phyloP scores from a whole-genome alignment of 2,113 vertebrate species.

The Hystrix brachyura region DNA sequence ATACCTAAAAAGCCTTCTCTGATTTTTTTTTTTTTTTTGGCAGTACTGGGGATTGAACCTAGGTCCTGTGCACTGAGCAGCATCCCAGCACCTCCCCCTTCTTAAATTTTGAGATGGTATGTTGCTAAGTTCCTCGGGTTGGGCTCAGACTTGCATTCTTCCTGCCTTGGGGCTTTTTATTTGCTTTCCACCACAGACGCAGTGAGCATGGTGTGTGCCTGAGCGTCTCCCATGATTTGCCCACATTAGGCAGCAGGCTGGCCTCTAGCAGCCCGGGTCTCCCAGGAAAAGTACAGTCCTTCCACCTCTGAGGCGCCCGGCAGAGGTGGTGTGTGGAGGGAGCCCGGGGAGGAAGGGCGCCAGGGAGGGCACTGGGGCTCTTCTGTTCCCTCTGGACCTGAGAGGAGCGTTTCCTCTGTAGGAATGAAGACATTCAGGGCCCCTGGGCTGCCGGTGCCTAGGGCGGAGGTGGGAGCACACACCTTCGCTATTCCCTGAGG shows the following conservation, averaged over 20 bases:
- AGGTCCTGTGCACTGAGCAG: neutral
- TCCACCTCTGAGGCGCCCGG: neutral
- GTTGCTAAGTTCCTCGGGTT: neutral
- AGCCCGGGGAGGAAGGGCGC: fast-evolving
- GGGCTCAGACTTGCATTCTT: neutral
- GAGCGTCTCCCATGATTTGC: neutral
- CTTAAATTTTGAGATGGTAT: neutral
- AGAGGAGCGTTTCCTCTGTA: neutral
- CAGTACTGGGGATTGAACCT: neutral
- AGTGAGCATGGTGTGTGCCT: neutral
- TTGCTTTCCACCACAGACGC: neutral
- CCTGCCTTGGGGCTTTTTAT: neutral
- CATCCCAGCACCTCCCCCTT: neutral
- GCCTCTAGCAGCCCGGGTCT: neutral
- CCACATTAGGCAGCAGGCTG: neutral
- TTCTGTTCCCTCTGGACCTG: fast-evolving
- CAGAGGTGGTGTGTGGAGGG: no score
- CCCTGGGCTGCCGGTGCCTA: neutral
- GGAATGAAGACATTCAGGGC: neutral
- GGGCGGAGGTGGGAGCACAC: neutral
- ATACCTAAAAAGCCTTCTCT: neutral
- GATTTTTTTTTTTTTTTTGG: no score
- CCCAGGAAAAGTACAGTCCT: neutral
- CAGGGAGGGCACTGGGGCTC: no score
- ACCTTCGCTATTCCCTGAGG: neutral